These are phyloP conservation scores for Parazoanthus atlanticus DNA, from an alignment of 92 coral and sea anemone species.

Conservation along the genomic window DNA sequence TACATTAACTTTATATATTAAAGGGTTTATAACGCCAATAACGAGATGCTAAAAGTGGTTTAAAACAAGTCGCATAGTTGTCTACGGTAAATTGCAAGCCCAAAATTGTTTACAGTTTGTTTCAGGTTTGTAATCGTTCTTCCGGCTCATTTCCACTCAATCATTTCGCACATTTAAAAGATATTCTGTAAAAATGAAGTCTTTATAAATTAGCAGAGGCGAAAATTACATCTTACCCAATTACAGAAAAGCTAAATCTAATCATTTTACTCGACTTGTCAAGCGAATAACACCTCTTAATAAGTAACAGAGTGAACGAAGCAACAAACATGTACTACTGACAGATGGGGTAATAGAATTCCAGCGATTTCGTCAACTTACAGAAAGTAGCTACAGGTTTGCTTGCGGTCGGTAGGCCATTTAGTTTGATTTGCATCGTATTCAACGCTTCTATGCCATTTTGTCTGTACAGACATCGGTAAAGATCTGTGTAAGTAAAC, in stretches of 20 bases:
- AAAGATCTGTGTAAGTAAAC: conserved; percentile 77
- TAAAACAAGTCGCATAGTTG: not conserved
- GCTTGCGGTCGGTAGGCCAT: conserved; percentile 8
- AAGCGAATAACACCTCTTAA: not conserved
- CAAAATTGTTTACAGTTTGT: not conserved
- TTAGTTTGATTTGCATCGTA: conserved; percentile 43
- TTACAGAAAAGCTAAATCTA: too few relatives aligned
- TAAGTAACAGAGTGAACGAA: not conserved
- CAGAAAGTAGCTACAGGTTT: not conserved
- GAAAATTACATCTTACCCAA: not conserved
- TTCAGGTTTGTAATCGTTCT: not conserved
- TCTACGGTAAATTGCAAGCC: not conserved
- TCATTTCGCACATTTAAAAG: not conserved
- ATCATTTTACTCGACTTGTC: not conserved
- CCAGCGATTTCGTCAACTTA: conserved; percentile 2
- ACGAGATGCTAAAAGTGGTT: not conserved
- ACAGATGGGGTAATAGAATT: not conserved
- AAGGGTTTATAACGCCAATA: not conserved
- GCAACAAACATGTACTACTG: not conserved
- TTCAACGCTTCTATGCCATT: conserved; percentile 72
- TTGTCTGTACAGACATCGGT: conserved; percentile 76
- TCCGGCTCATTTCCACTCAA: not conserved
- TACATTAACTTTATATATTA: not conserved
- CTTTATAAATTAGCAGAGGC: not conserved
- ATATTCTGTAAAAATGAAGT: too few relatives aligned